Evolutionary conservation across 2,797 vertebrate species (phyloP), one percentile per base, ranked within the genome.

Genomic region (Melanotaenia parkinsoni): DNA sequence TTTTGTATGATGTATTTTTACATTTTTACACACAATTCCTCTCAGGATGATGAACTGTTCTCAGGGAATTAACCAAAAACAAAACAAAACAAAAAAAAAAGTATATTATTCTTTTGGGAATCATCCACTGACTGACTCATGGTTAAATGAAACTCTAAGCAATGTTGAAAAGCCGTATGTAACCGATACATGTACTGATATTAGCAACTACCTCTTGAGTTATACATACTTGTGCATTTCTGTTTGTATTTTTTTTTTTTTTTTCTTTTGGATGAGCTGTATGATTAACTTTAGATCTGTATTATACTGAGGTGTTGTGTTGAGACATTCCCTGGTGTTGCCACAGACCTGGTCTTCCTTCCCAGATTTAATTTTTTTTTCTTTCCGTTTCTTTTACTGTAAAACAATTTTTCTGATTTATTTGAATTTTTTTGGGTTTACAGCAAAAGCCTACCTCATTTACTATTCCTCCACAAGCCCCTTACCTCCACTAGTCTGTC

Each of bases 11-110:
- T 87, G 83, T 94, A 90, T 94, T 93, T 93, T 93, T 93, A 96
- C 95, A 96, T 94, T 96, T 93, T 95, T 93, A 94, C 90, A 89
- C 95, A 95, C 95, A 96, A 94, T 95, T 95, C 95, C 94, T 93
- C 97, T 98, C 97, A 98, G 97, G 98, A 98, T 95, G 95, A 97
- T 94, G 92, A 97, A 96, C 95, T 97, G 95, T 96, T 96, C 98
- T 98, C 98, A 98, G 97, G 97, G 97, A 99, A 97, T 95, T 94
- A 95, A 96, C 95, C 95, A 95, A 95, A 94, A 95, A 87, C 85
- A 94, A 85, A 35, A 63, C 95, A 95, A 94, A 95, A 87, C 86
- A 94, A 84, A 95, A 95, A 94, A 87, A 87, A 94, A 85, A 88
- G 93, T 94, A 89, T 92, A 91, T 91, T 89, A 87, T 92, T 93